Base-by-base conservation (phyloP, 2,888 invertebrate genomes). In the Micoletzkya japonica region DNA sequence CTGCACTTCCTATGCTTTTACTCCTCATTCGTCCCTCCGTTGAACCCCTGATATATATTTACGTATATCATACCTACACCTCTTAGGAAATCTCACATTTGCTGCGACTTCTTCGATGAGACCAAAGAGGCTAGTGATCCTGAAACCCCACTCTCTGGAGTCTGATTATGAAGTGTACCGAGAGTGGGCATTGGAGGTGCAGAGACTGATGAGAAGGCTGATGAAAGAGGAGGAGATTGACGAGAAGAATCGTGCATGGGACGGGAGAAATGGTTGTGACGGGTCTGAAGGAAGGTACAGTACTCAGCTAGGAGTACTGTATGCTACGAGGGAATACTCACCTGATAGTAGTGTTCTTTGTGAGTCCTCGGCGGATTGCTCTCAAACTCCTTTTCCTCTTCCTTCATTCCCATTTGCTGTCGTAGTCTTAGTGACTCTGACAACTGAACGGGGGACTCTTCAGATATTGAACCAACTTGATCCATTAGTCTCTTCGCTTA, bases 1-100 rank as follows among this genome's bases (percentile, higher is more conserved):
- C 63, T 10, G 63, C 63, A 50, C 50, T 63, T 20, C 63, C 63
- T 7, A 63, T 63, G 50, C 63, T 63, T 34, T 63, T 63, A 37
- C 63, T 63, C 26, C 63, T 34, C 4, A 17, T 63, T 20, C 63
- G 63, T 14, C 26, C 10, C 20, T 63, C 63, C 20, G 63, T 14
- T 44, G 44, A 44, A 44, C 20, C 44, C 20, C 44, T 44, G 44
- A 20, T 14, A 44, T 44, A 20, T 10, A 44, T 20, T 20, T 14
- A 10, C 10, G 44, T 10, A 14, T 14, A 14, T 20, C 44, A 44
- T 44, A 44, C 20, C 44, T 44, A 10, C 20, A 14, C 44, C 20
- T 44, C 44, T 14, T 14, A 10, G 20, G 20, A 44, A 20, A 10
- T 44, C 20, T 44, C 10, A 14, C 10, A 44, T 44, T 14, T 14